Evolutionary conservation across 2,113 vertebrate species (phyloP), one percentile per base, ranked within the genome.

Genomic region (Coregonus clupeaformis): DNA sequence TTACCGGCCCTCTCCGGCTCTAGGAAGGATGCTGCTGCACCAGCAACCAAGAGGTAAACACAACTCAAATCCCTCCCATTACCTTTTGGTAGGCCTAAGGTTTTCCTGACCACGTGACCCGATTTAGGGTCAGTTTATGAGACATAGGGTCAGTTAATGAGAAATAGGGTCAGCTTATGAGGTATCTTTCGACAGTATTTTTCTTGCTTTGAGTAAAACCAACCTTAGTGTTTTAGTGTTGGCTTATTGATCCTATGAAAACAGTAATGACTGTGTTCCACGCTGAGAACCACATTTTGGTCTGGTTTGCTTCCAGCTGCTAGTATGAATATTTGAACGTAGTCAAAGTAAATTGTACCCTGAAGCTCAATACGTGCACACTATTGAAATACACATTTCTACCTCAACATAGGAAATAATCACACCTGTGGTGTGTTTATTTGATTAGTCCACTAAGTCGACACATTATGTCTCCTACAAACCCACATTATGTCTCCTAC

Each of bases 1-100:
- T 94, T 98, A 71, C 95, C 96, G 13, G 97, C 96, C 30, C 96
- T 96, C 1, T 98, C 96, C 6, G 95, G 95, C 86, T 87, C 91
- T 90, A 95, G 95, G 87, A 99, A 96, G 86, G 97, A 98, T 72
- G 84, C 83, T 49, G 68, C 90, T 76, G 24, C 89, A 6, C 84
- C 93, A 45, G 87, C 94, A 87, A 92, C 87, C 89, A 98, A 95
- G 92, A 97, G 96, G 98, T 98, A n/a, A 18, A 14, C 22, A 29
- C 5, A 52, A 25, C n/a, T 64, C 62, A 64, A 25, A 52, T 30
- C 14, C 5, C 18, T 62, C 18, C 52, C 18, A 9, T 62, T 11
- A 62, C 22, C 1, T 62, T 42, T 42, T 42, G 36, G 9, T 42
- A 42, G 36, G 36, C 36, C 36, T 42, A 42, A 42, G 11, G 36